phyloP scores from a whole-genome alignment of 2,888 invertebrate species.

The Dasysyrphus tricinctus region DNA sequence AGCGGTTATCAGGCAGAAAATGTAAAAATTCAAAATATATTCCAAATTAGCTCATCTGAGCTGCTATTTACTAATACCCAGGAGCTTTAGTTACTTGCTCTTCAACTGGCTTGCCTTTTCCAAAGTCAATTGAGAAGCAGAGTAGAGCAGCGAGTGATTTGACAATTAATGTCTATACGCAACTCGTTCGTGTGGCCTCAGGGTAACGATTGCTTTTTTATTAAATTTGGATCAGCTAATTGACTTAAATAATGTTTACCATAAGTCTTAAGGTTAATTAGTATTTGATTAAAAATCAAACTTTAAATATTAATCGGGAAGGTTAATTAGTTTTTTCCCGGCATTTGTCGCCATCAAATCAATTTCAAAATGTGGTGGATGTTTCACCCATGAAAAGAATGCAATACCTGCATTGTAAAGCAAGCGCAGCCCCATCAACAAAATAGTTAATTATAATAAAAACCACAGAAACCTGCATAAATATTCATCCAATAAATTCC shows the following conservation, averaged over 20 bases:
- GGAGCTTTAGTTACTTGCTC: no score
- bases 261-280: background rate
- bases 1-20: no score
- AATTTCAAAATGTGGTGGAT: background rate
- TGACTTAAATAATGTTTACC: background rate
- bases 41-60: no score
- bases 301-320: background rate
- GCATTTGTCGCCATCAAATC: background rate
- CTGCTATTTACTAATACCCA: no score
- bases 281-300: background rate
- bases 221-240: background rate
- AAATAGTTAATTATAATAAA: conserved; percentile 14
- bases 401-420: background rate
- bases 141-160: no score
- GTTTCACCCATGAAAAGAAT: background rate
- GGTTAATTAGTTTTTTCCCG: background rate
- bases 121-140: no score
- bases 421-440: no score
- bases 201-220: background rate
- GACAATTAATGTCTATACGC: no score
- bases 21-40: no score
- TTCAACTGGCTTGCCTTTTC: no score
- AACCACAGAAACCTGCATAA: background rate
- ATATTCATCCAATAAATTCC: conserved; percentile 15
- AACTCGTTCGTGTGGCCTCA: no score